These are phyloP conservation scores for Cetoscarus ocellatus DNA, from an alignment of 2,797 vertebrate genomes.

Conservation along the genomic window DNA sequence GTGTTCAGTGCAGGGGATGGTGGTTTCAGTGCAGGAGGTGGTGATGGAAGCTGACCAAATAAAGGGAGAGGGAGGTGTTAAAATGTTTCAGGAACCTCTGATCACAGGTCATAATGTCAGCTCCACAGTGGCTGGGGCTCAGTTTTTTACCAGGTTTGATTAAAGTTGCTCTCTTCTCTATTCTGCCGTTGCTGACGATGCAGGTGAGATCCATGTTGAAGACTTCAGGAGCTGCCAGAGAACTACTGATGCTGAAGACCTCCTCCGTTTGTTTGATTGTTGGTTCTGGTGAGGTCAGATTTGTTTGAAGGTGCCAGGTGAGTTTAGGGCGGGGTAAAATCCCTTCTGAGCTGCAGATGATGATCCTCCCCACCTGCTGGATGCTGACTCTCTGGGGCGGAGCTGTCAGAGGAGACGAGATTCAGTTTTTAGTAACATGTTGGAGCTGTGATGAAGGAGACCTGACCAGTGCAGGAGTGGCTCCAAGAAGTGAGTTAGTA, in stretches of 20 bases:
- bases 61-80: no score
- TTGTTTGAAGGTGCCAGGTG: conserved; percentile 47
- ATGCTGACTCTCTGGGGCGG: conserved; percentile 45
- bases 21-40: background rate
- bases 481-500: background rate
- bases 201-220: conserved; percentile 29
- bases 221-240: conserved; percentile 25
- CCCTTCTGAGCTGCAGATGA: conserved; percentile 56
- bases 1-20: background rate
- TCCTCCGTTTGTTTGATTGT: background rate
- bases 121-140: background rate
- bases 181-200: conserved; percentile 11
- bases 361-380: background rate
- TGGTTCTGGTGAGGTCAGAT: background rate
- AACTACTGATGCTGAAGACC: background rate
- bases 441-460: no score
- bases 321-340: conserved; percentile 62
- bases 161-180: conserved; percentile 1
- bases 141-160: background rate
- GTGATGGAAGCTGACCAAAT: no score
- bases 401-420: background rate
- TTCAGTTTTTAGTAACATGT: background rate
- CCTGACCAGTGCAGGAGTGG: no score
- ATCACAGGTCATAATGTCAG: background rate
- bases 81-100: no score